phyloP scores from a whole-genome alignment of 2,888 invertebrate species.

The Nemapogon koenigi region DNA sequence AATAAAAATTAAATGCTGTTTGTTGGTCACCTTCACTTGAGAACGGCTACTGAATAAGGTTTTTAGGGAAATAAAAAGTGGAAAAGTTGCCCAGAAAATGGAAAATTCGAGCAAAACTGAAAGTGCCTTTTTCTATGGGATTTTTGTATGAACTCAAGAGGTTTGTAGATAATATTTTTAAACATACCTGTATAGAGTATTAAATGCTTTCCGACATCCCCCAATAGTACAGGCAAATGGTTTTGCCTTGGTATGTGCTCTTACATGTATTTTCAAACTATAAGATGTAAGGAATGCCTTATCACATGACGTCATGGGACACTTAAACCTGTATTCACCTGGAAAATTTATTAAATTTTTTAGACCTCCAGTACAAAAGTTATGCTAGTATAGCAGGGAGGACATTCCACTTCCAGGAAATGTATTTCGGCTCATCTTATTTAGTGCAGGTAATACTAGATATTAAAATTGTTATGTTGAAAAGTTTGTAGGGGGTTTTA shows the following conservation, averaged over 20 bases:
- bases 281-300: slow-evolving; percentile 95
- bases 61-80: too few species aligned
- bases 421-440: too few species aligned
- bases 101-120: too few species aligned
- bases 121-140: too few species aligned
- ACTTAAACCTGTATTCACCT: slow-evolving; percentile 96
- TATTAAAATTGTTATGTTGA: too few species aligned
- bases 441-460: too few species aligned
- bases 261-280: slow-evolving; percentile 91
- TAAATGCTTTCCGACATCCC: slow-evolving; percentile 92
- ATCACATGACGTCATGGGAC: slow-evolving; percentile 84
- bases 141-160: too few species aligned
- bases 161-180: too few species aligned
- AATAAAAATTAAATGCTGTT: too few species aligned
- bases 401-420: not conserved
- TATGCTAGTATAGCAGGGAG: not conserved
- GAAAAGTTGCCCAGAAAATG: too few species aligned
- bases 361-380: not conserved
- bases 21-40: too few species aligned
- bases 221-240: slow-evolving; percentile 86
- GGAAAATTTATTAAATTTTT: slow-evolving; percentile 25
- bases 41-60: too few species aligned
- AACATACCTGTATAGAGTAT: slow-evolving; percentile 85
- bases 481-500: not conserved
- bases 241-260: slow-evolving; percentile 92